Percentiles rank a stretch among this genome's conserved stretches.
Conservation (phyloP, 2,888 invertebrate species). For the Strigamia maritima region DNA sequence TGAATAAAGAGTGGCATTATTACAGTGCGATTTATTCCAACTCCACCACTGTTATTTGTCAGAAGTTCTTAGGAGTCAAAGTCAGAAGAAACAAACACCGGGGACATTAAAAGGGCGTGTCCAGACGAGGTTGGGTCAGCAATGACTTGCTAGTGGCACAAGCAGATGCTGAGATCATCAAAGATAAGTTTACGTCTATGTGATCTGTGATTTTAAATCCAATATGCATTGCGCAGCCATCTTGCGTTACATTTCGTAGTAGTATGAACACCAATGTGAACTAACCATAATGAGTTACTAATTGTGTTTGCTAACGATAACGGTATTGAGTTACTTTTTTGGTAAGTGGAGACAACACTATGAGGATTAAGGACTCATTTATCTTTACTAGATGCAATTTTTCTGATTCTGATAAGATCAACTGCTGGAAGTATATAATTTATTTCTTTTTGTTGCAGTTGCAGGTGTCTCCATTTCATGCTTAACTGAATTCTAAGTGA, state of each 20-base stretch:
- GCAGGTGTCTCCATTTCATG: not conserved
- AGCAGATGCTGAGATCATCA: not conserved
- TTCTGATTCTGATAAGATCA: not conserved
- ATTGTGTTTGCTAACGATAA: too few species aligned
- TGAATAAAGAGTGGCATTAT: not conserved
- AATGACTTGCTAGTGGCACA: conserved; percentile 7
- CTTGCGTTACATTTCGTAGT: too few species aligned
- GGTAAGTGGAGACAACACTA: too few species aligned
- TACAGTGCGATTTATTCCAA: not conserved
- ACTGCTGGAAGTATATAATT: not conserved
- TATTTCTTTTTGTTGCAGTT: not conserved
- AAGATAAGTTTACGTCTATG: too few species aligned
- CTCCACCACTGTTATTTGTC: not conserved
- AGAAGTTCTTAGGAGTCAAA: not conserved
- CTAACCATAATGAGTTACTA: too few species aligned
- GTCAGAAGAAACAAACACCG: not conserved
- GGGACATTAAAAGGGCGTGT: not conserved
- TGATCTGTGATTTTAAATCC: too few species aligned
- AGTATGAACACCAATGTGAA: too few species aligned
- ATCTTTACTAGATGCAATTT: not conserved
- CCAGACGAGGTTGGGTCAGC: not conserved
- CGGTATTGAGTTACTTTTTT: too few species aligned
- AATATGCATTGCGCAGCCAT: too few species aligned
- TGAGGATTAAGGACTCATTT: too few species aligned
- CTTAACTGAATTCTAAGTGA: not conserved